Evolutionary conservation across 53 echinoderm and acorn worm genomes (phyloP), one percentile per base, ranked within the genome.

Genomic region (Antedon mediterranea): DNA sequence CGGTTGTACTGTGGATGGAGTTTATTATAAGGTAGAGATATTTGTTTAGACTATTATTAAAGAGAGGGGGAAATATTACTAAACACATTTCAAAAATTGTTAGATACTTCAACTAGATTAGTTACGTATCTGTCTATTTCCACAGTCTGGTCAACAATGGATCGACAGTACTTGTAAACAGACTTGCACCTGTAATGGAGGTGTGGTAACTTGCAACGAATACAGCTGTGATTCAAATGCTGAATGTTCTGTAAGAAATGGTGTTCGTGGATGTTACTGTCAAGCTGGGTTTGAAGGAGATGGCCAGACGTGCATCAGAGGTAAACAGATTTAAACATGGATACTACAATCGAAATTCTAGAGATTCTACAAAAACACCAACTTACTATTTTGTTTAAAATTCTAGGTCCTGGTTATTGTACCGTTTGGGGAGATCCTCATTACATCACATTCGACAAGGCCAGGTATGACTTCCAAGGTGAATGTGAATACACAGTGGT

Each of bases 341-440:
- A n/a, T 71, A 71, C 34, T 71, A 72, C 20, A 29, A 71, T 20
- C 23, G 15, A 23, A 71, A 41, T 41, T 13, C 5, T 41, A 41
- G 4, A 41, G 5, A 4, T 7, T 41, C 13, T 41, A 41, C 5
- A 41, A 4, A 41, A 41, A 7, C 13, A 13, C 5, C 5, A 4
- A 7, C 13, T 41, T 7, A 41, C 41, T 7, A 41, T 41, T 41
- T 4, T 41, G 41, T 41, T 41, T 41, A 7, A 7, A 13, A n/a
- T 13, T 5, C 23, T 42, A 82, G 90, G 81, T 27, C 90, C 84
- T 71, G 88, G 83, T 27, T 43, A 78, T 31, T 91, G 91, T 43
- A 80, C 78, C 31, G 85, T 77, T 33, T 91, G 91, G 91, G 91
- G 91, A 30, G 91, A 91, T 72, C 91, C 91, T 31, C 90, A 87